Base-by-base conservation (phyloP, 2,888 invertebrate genomes). In the Leucania comma region DNA sequence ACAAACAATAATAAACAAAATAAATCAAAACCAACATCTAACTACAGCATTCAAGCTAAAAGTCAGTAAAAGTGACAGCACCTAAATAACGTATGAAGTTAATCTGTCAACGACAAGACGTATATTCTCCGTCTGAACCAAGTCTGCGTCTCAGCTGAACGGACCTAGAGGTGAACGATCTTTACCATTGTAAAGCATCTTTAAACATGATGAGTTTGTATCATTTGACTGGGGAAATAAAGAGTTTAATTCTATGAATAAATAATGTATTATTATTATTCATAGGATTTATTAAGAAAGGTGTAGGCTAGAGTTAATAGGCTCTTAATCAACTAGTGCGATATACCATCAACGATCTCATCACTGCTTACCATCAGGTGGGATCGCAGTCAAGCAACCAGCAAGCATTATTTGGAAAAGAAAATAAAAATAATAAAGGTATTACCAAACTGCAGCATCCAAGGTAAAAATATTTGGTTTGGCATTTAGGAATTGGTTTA, bases 211-310 rank as follows among this genome's bases (percentile, higher is more conserved):
- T 32, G 17, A 20, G 38, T 67, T 48, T 42, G 38, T 50, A 56
- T 60, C 42, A 56, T 67, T 46, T 67, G 59, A 60, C 50, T 67
- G 54, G 12, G 67, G 26, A 66, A 74, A 60, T 67, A 67, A 17
- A 2, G 22, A 17, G 57, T 9, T 56, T 22, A 46, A 26, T 35
- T 14, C 42, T 58, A 3, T 24, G 22, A 72, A 35, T 54, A 56
- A 53, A 29, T 8, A 29, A 48, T 20, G 17, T 42, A 10, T 38
- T 10, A 38, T 38, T 3, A 38, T 14, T 14, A 38, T 38, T 38
- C 14, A 14, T 38, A 14, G 12, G 38, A 38, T 38, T 38, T 38
- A 14, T 38, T 38, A 3, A 14, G 12, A 38, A 12, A 12, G 38
- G 2, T 38, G 2, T 35, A 29, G 29, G 29, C 4, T 29, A 29